Base-by-base conservation (phyloP, 2,113 vertebrate genomes). In the Peucedramus taeniatus region DNA sequence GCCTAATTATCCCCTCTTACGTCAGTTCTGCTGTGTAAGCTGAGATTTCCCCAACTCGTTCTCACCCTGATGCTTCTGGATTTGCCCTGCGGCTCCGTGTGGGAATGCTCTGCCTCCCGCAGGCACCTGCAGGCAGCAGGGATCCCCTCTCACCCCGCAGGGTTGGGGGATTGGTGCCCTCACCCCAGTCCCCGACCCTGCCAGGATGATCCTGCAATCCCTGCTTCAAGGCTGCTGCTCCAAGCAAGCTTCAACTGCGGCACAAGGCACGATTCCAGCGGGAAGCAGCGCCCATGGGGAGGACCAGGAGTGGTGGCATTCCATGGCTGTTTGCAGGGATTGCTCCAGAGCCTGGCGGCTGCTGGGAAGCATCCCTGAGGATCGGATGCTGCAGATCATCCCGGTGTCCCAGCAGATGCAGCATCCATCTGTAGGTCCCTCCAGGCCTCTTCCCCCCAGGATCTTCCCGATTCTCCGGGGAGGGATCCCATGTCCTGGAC, bases 11-110 rank as follows among this genome's bases (percentile, higher is more conserved):
- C 70, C 83, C 57, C 37, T 57, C 53, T 69, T 56, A 87, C 81
- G 22, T 95, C 95, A 94, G 16, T n/a, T 65, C 20, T 86, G 85
- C 87, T 77, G 79, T 63, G 83, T 93, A 90, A 93, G n/a, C 85
- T 93, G 80, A 90, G 90, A 63, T 86, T 96, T 96, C 92, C 60
- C 88, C 19, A 47, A 24, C 91, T 96, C 57, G 7, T 96, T 95
- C 93, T 94, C 93, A 85, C 91, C 63, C 77, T 53, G 11, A 2
- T 87, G 91, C 93, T 96, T 92, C 96, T 91, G 93, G 72, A 79
- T 89, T 70, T 81, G 72, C 89, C 40, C 63, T 18, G 40, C 7
- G 2, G 49, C 84, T 53, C 21, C 20, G 2, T 4, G 13, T n/a
- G 72, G 59, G 76, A 80, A 63, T 3, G 7, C 44, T 68, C 18